phyloP scores from a whole-genome alignment of 2,888 invertebrate species.

The Pachliopta kotzebuea region DNA sequence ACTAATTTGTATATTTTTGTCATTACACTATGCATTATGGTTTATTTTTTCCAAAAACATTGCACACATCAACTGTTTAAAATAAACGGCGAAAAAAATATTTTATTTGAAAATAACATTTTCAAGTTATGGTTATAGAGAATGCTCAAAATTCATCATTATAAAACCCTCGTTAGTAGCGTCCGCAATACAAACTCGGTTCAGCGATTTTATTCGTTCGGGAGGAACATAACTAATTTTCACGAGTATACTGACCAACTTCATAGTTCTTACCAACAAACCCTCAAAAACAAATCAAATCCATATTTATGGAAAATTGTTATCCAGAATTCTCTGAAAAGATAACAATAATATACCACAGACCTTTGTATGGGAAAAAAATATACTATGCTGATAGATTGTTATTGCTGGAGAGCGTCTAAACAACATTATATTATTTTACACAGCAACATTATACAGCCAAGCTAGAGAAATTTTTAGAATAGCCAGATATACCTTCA shows the following conservation, averaged over 20 bases:
- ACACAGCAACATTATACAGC: too few species aligned
- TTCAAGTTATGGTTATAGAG: slow-evolving; percentile 42
- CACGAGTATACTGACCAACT: slow-evolving; percentile 51
- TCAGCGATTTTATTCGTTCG: slow-evolving; percentile 59
- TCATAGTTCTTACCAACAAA: slow-evolving; percentile 30
- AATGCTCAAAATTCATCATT: slow-evolving; percentile 59
- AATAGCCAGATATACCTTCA: too few species aligned
- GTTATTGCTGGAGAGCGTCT: too few species aligned
- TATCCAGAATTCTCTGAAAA: neutral
- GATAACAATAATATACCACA: neutral
- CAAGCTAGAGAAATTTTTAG: too few species aligned
- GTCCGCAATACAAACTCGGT: slow-evolving; percentile 70
- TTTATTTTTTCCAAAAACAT: neutral
- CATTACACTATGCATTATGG: too few species aligned
- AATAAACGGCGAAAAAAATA: slow-evolving; percentile 14
- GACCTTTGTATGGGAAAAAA: neutral
- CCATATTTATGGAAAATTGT: neutral
- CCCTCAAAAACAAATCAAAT: slow-evolving; percentile 19
- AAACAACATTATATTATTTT: too few species aligned
- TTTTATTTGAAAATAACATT: slow-evolving; percentile 23
- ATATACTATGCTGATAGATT: too few species aligned
- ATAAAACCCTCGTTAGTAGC: slow-evolving; percentile 63
- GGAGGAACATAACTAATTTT: slow-evolving; percentile 51
- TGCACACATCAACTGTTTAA: slow-evolving; percentile 11
- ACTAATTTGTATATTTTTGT: neutral